Percentiles rank a stretch among this genome's conserved stretches.
These are phyloP conservation scores for Drosophila persimilis DNA, from an alignment of 1,140 invertebrate species.

Conservation along the genomic window DNA sequence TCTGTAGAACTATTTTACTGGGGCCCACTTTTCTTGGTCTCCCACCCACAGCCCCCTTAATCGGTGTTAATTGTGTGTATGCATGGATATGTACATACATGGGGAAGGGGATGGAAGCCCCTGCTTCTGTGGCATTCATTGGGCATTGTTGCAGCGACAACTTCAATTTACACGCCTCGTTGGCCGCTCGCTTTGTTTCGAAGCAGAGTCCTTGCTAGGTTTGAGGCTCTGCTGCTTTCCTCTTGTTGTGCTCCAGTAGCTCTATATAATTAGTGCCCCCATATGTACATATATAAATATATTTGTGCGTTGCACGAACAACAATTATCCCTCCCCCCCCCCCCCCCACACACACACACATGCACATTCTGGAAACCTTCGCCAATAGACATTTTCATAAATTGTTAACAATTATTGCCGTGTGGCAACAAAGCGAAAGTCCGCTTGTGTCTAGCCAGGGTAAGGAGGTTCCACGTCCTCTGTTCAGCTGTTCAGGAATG, in stretches of 20 bases:
- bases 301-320: constrained; percentile 36
- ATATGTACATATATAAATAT: not conserved
- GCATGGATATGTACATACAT: constrained; percentile 2
- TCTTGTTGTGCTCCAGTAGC: constrained; percentile 54
- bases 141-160: constrained; percentile 52
- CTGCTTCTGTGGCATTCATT: constrained; percentile 36
- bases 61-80: constrained; percentile 58
- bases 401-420: constrained; percentile 74
- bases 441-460: constrained; percentile 36
- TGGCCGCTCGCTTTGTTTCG: constrained; percentile 47
- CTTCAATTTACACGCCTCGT: constrained; percentile 70
- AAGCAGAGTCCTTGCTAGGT: constrained; percentile 1
- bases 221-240: constrained; percentile 15
- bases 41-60: constrained; percentile 36
- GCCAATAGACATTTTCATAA: constrained; percentile 75
- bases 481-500: constrained; percentile 4
- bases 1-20: constrained; percentile 13
- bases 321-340: constrained; percentile 39
- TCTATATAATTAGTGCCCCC: constrained; percentile 63
- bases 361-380: constrained; percentile 13
- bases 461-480: constrained; percentile 11
- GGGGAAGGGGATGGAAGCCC: not conserved
- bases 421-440: constrained; percentile 51
- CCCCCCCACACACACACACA: constrained; percentile 18
- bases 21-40: too few relatives aligned